A percentile compares a stretch with the other conserved stretches of the same genome.
These are phyloP conservation scores for Aplysia californica DNA, from an alignment of 1,140 invertebrate species.

Conservation along the genomic window DNA sequence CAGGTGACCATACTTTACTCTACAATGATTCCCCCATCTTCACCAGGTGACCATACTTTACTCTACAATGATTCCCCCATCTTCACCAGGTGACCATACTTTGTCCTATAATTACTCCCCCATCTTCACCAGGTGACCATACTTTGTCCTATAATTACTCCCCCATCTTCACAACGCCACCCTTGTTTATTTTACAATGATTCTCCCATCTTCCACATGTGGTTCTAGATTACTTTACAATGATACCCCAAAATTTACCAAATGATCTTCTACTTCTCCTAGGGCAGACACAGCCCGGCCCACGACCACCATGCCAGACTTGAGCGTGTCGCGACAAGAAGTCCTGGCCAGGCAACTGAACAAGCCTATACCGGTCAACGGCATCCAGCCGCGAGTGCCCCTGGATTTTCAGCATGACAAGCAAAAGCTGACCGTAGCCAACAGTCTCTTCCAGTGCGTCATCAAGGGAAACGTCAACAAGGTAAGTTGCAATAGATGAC, in stretches of 20 bases:
- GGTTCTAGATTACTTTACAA: not conserved
- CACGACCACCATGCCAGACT: not conserved
- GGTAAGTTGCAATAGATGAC: too few relatives aligned
- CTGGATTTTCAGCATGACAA: not conserved
- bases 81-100: too few relatives aligned
- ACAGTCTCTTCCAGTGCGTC: not conserved
- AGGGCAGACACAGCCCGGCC: not conserved
- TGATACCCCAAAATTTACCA: not conserved
- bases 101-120: too few relatives aligned
- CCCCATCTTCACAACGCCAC: too few relatives aligned
- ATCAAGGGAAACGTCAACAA: constrained; percentile 7
- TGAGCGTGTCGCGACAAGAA: not conserved
- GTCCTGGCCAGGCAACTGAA: not conserved
- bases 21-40: too few relatives aligned
- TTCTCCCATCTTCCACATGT: not conserved
- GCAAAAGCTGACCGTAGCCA: not conserved
- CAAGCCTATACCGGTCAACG: not conserved
- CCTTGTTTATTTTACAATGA: too few relatives aligned
- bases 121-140: too few relatives aligned
- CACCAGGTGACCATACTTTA: too few relatives aligned
- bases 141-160: too few relatives aligned
- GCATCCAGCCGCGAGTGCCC: not conserved
- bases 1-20: too few relatives aligned
- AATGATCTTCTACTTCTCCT: not conserved
- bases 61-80: too few relatives aligned